Evolutionary conservation across 2,797 vertebrate genomes (phyloP).

Genomic region (Moxostoma hubbsi): DNA sequence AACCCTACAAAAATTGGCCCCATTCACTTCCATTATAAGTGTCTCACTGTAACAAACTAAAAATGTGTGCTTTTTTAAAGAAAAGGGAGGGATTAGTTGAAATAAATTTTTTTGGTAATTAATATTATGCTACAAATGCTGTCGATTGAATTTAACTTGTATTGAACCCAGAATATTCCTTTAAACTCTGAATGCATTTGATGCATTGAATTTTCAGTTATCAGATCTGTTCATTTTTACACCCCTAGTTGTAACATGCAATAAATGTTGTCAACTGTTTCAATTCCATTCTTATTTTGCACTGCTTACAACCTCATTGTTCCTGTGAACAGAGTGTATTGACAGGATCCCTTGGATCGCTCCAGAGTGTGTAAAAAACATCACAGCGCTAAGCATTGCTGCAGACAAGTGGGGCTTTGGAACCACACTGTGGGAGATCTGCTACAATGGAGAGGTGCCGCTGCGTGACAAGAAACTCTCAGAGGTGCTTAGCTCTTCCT

Average conservation of each 20-base stretch:
- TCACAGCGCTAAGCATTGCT: conserved; percentile 79
- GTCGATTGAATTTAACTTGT: no score
- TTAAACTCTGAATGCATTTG: not conserved
- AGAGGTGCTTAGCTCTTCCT: conserved; percentile 71
- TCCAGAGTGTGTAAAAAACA: conserved; percentile 83
- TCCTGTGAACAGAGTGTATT: conserved; percentile 75
- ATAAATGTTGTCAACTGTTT: not conserved
- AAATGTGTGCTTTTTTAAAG: no score
- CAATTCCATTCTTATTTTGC: not conserved
- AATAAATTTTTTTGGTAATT: no score
- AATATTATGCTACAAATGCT: no score
- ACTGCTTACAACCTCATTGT: conserved; percentile 4
- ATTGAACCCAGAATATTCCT: no score
- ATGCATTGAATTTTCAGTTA: not conserved
- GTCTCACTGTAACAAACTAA: no score
- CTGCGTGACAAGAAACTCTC: conserved; percentile 83
- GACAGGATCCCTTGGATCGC: conserved; percentile 88
- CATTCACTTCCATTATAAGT: no score
- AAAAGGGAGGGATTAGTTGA: no score
- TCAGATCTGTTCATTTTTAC: not conserved
- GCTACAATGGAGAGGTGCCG: conserved; percentile 85
- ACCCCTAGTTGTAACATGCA: not conserved
- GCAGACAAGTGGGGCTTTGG: conserved; percentile 90
- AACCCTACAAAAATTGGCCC: no score
- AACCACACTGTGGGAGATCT: conserved; percentile 88